These are phyloP conservation scores for Oncorhynchus kisutch DNA, from an alignment of 2,113 vertebrate species.

Conservation along the genomic window DNA sequence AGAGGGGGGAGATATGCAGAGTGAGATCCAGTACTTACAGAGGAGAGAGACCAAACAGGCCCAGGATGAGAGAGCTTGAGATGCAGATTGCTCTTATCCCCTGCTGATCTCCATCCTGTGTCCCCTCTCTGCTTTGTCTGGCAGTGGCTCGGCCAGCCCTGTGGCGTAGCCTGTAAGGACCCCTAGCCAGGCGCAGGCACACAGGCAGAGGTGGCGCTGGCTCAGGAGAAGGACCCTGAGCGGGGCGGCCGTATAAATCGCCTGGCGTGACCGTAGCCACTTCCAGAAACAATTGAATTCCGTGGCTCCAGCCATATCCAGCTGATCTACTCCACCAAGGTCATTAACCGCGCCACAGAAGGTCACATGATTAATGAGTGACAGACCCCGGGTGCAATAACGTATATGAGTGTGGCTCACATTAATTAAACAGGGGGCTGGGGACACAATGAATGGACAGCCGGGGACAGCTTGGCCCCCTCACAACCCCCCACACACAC, in stretches of 20 bases:
- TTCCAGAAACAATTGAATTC: conserved; percentile 99
- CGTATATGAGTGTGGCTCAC: conserved; percentile 86
- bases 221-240: conserved; percentile 46
- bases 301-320: conserved; percentile 94
- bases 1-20: conserved; percentile 34
- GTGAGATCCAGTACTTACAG: conserved; percentile 42
- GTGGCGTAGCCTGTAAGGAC: too few relatives aligned
- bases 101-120: conserved; percentile 40
- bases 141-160: too few relatives aligned
- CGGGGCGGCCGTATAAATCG: conserved; percentile 88
- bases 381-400: conserved; percentile 92
- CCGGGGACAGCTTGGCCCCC: conserved; percentile 76
- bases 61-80: conserved; percentile 45
- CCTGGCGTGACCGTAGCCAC: conserved; percentile 97
- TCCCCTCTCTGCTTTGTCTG: conserved; percentile 16
- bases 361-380: conserved; percentile 99
- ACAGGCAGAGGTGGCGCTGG: conserved; percentile 36
- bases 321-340: conserved; percentile 99
- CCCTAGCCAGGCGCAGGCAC: neutral
- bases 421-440: conserved; percentile 93
- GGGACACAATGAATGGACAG: conserved; percentile 83
- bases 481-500: conserved; percentile 65
- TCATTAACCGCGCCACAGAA: conserved; percentile 98
- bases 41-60: conserved; percentile 34
- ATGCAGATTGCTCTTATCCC: conserved; percentile 40